Base-by-base conservation (phyloP, 2,888 invertebrate genomes). In the Actias luna region DNA sequence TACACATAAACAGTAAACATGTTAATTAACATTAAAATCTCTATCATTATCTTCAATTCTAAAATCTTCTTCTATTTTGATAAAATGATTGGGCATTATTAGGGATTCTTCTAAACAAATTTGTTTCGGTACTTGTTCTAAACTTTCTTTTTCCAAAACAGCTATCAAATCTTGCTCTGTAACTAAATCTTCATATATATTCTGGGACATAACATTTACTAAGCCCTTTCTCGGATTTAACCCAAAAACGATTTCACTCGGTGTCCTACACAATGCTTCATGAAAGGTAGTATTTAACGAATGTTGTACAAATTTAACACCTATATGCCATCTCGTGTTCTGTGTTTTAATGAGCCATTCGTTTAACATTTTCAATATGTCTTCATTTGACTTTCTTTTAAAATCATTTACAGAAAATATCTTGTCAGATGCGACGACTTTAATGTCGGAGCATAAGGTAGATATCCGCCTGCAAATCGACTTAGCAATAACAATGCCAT, bases 281-380 rank as follows among this genome's bases (percentile, higher is more conserved):
- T 82, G 71, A 64, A 85, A 85, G 3, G 73, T 75, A 8, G 79
- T 81, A 62, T 85, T 86, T 55, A 85, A 70, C 0, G 70, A 68
- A 64, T 82, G 71, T 60, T 86, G 86, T 5, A 86, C 79, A 61
- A 71, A 82, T 62, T 86, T 87, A 2, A 85, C 69, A 10, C 84
- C 85, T 39, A 81, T 75, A 46, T 83, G 78, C 86, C 85, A 87
- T 66, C 79, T 81, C 22, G 72, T 72, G 52, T 76, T 77, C 18
- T 77, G 73, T 25, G 82, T 80, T 57, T 69, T 69, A 25, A 75
- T 67, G 25, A 83, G 64, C 84, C 84, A 85, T 42, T 78, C 72
- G 50, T 81, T 78, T 35, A 86, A 65, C 55, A 74, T 75, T 60
- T 74, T 81, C 7, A 84, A 67, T 65, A 85, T 81, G 63, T 85